Evolutionary conservation across 2,888 invertebrate species (phyloP).

Genomic region (Tetheella fluctuosa): DNA sequence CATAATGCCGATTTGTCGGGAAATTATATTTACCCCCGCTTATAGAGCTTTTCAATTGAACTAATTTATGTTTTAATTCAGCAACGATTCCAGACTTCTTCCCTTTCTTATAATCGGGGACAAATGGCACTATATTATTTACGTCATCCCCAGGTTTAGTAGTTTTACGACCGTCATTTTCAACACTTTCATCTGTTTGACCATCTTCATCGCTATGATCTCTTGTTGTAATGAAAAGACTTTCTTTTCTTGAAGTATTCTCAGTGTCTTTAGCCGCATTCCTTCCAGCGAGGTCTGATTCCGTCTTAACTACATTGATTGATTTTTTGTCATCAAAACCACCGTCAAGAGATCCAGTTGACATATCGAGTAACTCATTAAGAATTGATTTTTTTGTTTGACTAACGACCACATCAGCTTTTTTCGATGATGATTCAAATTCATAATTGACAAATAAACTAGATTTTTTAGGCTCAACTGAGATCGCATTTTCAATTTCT

Average conservation of each 20-base stretch:
- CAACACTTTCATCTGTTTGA: constrained; percentile 20
- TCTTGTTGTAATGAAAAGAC: constrained; percentile 51
- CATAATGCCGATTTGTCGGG: constrained; percentile 33
- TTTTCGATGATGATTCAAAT: neutral
- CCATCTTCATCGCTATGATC: constrained; percentile 36
- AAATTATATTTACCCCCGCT: constrained; percentile 15
- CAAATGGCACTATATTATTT: constrained; percentile 18
- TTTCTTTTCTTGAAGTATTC: constrained; percentile 37
- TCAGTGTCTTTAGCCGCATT: constrained; percentile 13
- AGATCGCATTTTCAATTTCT: neutral
- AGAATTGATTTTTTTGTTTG: constrained; percentile 44
- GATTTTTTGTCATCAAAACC: constrained; percentile 34
- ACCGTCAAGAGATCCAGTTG: constrained; percentile 33
- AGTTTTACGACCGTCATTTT: constrained; percentile 12
- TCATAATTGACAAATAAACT: neutral
- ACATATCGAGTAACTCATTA: constrained; percentile 59
- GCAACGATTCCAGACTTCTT: constrained; percentile 19
- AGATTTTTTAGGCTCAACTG: neutral
- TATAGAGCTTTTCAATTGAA: constrained; percentile 27
- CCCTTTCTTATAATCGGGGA: constrained; percentile 32
- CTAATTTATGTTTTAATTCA: constrained; percentile 33
- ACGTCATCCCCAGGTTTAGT: constrained; percentile 15
- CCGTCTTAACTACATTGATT: constrained; percentile 17
- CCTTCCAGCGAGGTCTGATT: constrained; percentile 22
- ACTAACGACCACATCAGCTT: constrained; percentile 2